Conservation (phyloP, 2,113 vertebrate genomes). For the Capra hircus region DNA sequence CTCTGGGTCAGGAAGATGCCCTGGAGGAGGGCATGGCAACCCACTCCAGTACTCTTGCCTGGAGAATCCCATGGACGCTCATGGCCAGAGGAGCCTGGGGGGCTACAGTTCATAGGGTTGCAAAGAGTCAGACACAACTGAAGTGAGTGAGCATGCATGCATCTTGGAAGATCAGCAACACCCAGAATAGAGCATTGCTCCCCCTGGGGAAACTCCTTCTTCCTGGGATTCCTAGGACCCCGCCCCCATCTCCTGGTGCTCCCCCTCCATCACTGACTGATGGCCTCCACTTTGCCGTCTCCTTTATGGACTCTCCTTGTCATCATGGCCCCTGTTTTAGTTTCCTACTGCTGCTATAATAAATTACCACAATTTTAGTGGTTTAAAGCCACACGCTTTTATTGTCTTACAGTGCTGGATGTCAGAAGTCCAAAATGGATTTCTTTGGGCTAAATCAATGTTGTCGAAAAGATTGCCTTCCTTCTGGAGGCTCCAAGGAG, state of each 20-base stretch:
- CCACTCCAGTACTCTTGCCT: background rate
- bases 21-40: background rate
- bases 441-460: background rate
- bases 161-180: background rate
- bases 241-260: background rate
- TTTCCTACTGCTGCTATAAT: background rate
- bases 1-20: background rate
- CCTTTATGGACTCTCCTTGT: background rate
- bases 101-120: background rate
- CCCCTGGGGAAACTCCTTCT: fast-evolving
- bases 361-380: too few relatives aligned
- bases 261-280: too few relatives aligned
- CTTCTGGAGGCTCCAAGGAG: background rate
- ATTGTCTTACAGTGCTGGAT: background rate
- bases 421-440: background rate
- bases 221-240: background rate
- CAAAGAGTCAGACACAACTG: background rate
- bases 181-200: fast-evolving
- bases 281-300: background rate
- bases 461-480: background rate
- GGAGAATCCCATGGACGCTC: background rate
- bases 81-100: background rate
- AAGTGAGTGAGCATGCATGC: background rate
- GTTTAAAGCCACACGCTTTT: background rate
- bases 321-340: background rate